Percentiles rank a stretch among this genome's conserved stretches.
These are phyloP conservation scores for Hyles euphorbiae DNA, from an alignment of 1,140 invertebrate species.

Conservation along the genomic window DNA sequence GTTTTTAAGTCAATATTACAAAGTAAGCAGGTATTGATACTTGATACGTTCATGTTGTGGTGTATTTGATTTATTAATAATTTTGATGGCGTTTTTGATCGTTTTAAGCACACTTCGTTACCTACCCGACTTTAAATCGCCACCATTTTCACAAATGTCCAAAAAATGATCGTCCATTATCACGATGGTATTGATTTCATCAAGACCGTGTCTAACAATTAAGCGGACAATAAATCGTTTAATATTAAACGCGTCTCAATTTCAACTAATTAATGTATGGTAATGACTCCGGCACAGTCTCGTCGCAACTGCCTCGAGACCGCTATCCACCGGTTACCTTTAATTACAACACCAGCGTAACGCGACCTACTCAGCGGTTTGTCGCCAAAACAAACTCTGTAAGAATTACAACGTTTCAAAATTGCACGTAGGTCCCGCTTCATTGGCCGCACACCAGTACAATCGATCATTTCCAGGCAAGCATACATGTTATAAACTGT, in stretches of 20 bases:
- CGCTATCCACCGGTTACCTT: slow-evolving; percentile 15
- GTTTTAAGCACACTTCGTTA: too few relatives aligned
- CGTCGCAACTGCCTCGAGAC: slow-evolving; percentile 13
- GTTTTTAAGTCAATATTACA: too few relatives aligned
- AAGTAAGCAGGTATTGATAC: too few relatives aligned
- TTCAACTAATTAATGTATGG: slow-evolving; percentile 8
- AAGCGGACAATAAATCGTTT: not conserved
- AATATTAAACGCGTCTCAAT: slow-evolving; percentile 15
- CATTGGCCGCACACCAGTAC: slow-evolving; percentile 1
- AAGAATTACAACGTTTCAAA: too few relatives aligned
- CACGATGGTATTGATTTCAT: not conserved
- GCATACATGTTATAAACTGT: too few relatives aligned
- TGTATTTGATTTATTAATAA: too few relatives aligned
- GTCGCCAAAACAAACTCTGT: too few relatives aligned
- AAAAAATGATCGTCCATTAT: slow-evolving; percentile 5
- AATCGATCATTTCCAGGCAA: slow-evolving; percentile 5
- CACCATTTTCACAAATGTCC: not conserved
- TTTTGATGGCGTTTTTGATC: too few relatives aligned
- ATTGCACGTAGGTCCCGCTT: not conserved
- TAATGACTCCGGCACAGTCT: slow-evolving; percentile 10
- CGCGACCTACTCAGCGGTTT: slow-evolving; percentile 1
- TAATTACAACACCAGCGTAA: slow-evolving; percentile 5
- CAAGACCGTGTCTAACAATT: too few relatives aligned
- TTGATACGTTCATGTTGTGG: too few relatives aligned
- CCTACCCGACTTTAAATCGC: too few relatives aligned